These are phyloP conservation scores for Terebella lapidaria DNA, from an alignment of 2,888 invertebrate species.

Conservation along the genomic window DNA sequence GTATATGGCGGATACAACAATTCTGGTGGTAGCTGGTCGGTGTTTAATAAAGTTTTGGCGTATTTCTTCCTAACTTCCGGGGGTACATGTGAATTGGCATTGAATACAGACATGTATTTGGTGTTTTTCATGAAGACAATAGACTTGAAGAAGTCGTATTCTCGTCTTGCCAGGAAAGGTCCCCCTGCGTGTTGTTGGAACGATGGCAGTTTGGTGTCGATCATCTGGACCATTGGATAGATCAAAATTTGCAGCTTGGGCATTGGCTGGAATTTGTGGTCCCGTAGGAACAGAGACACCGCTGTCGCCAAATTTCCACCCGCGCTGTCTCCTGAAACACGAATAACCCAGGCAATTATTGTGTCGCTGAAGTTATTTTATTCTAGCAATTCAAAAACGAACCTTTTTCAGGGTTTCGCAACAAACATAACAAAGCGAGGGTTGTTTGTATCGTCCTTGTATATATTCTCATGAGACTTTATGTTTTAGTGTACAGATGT, in stretches of 20 bases:
- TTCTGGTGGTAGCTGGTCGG: background rate
- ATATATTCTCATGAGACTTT: too few relatives aligned
- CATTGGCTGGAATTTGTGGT: constrained; percentile 20
- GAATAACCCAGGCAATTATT: constrained; percentile 1
- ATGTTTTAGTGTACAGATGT: too few relatives aligned
- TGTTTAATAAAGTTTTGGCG: background rate
- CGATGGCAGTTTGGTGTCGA: constrained; percentile 47
- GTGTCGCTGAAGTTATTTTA: too few relatives aligned
- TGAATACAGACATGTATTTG: background rate
- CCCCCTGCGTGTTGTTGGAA: constrained; percentile 33
- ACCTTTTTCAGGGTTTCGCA: too few relatives aligned
- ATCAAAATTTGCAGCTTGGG: constrained; percentile 45
- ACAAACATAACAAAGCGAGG: too few relatives aligned
- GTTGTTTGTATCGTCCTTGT: too few relatives aligned
- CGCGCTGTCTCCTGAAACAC: constrained; percentile 40
- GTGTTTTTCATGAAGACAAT: background rate
- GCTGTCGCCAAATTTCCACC: constrained; percentile 40
- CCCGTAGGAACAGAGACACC: constrained; percentile 27
- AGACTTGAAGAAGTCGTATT: background rate
- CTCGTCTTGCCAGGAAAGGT: background rate
- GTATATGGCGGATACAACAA: background rate
- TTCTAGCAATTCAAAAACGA: too few relatives aligned
- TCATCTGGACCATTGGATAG: constrained; percentile 51
- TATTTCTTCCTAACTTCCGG: background rate
- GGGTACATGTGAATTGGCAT: background rate